Evolutionary conservation across 2,888 invertebrate genomes (phyloP), one percentile per base, ranked within the genome.

Genomic region (Cremastinae sp.): DNA sequence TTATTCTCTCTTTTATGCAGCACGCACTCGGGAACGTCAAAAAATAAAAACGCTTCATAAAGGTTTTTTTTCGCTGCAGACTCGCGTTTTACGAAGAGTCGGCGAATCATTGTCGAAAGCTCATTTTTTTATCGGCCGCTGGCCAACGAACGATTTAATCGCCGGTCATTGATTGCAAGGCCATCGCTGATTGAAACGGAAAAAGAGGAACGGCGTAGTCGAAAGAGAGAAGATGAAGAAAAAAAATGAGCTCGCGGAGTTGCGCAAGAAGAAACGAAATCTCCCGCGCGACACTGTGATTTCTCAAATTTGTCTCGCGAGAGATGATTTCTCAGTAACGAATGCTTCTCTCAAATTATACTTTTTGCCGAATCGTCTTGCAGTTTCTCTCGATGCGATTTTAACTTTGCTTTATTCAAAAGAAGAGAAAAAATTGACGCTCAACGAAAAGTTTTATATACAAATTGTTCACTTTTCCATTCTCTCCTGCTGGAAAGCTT

Each of bases 111-210:
- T 20, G 16, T 43, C 34, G 43, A 16, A n/a, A 28, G 53, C 53
- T 18, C 22, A 28, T 65, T 65, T 54, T 64, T 64, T 64, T 22
- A 14, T 53, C 43, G 12, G n/a, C 36, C 45, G 12, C 9, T 28
- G 43, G 28, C 34, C 79, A 80, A 84, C 82, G 84, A 82, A 12
- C 74, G 83, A 80, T 80, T 49, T 43, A 72, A 58, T 72, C 72
- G 56, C 47, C 36, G 7, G 61, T 41, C 78, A 75, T 47, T 78
- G 69, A 76, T 75, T 76, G 80, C 85, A 85, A 86, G 86, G 85
- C 82, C 83, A 76, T 74, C 74, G 80, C 79, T 83, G 45, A 65
- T 75, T 65, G 47, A 66, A 66, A 54, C 53, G 36, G 38, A 47
- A 58, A 58, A 47, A 47, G 28, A 47, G 14, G 16, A 47, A 16